A percentile compares a stretch with the other conserved stretches of the same genome.
These are phyloP conservation scores for Thymelicus acteon DNA, from an alignment of 2,888 invertebrate species.

Conservation along the genomic window DNA sequence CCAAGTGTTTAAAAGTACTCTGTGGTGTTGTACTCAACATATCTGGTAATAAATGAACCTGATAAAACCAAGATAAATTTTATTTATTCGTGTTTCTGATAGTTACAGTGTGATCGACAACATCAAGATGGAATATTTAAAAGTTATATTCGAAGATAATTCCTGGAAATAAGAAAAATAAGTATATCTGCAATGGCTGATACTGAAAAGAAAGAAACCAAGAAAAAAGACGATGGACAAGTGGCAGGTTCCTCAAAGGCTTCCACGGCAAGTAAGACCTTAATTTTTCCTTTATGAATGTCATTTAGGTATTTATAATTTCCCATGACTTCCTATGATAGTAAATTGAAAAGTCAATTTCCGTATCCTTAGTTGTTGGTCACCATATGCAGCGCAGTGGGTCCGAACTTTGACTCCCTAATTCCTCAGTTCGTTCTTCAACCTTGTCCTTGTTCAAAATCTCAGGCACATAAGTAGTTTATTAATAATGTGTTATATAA, in stretches of 20 bases:
- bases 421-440: too few species aligned
- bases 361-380: too few species aligned
- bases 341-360: too few species aligned
- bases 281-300: background rate
- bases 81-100: background rate
- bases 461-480: too few species aligned
- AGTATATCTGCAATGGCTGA: constrained; percentile 3
- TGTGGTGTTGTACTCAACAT: background rate
- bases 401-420: too few species aligned
- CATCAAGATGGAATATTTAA: constrained; percentile 17
- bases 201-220: constrained; percentile 11
- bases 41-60: background rate
- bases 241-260: constrained; percentile 23
- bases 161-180: constrained; percentile 20
- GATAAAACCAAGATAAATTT: constrained; percentile 1
- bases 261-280: constrained; percentile 6
- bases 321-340: too few species aligned
- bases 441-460: too few species aligned
- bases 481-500: too few species aligned
- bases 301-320: too few species aligned
- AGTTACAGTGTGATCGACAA: constrained; percentile 12
- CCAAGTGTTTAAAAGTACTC: too few species aligned
- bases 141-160: constrained; percentile 14
- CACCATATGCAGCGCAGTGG: too few species aligned
- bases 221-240: constrained; percentile 16